These are phyloP conservation scores for Lepetodrilus schrolli DNA, from an alignment of 2,888 invertebrate genomes.

Conservation along the genomic window DNA sequence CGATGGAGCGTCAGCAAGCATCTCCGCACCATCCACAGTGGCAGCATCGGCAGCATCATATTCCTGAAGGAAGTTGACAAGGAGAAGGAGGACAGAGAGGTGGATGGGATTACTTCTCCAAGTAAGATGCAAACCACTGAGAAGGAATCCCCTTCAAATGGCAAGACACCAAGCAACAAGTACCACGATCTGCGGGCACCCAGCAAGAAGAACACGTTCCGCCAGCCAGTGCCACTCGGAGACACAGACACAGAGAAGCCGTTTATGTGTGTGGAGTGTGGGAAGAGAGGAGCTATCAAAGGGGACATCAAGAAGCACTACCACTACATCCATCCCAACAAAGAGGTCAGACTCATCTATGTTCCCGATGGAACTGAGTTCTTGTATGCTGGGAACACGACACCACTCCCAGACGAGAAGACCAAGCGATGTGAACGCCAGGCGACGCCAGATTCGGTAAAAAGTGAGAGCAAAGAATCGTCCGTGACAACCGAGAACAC, in stretches of 20 bases:
- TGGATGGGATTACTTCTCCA: conserved; percentile 16
- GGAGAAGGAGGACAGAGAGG: background rate
- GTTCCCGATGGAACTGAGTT: conserved; percentile 56
- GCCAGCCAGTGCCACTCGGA: conserved; percentile 21
- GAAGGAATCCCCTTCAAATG: background rate
- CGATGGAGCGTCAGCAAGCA: conserved; percentile 97
- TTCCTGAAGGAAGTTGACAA: conserved; percentile 29
- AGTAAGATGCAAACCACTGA: background rate
- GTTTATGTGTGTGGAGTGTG: conserved; percentile 67
- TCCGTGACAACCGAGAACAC: conserved; percentile 28
- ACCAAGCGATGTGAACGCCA: background rate
- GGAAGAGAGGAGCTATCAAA: conserved; percentile 58
- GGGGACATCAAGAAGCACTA: conserved; percentile 68
- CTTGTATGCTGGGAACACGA: conserved; percentile 37
- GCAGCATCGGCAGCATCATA: conserved; percentile 52
- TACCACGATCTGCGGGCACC: conserved; percentile 21
- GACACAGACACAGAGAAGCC: conserved; percentile 47
- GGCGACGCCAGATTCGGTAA: background rate
- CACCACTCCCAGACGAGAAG: conserved; percentile 13
- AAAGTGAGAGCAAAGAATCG: background rate
- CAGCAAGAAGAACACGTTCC: conserved; percentile 17
- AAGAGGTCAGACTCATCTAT: conserved; percentile 61
- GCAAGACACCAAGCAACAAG: background rate
- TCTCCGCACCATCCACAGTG: conserved; percentile 80
- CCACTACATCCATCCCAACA: conserved; percentile 65